Percentiles rank a stretch among this genome's conserved stretches.
Conservation (phyloP, 2,797 vertebrate genomes). For the Pseudochirops cupreus region DNA sequence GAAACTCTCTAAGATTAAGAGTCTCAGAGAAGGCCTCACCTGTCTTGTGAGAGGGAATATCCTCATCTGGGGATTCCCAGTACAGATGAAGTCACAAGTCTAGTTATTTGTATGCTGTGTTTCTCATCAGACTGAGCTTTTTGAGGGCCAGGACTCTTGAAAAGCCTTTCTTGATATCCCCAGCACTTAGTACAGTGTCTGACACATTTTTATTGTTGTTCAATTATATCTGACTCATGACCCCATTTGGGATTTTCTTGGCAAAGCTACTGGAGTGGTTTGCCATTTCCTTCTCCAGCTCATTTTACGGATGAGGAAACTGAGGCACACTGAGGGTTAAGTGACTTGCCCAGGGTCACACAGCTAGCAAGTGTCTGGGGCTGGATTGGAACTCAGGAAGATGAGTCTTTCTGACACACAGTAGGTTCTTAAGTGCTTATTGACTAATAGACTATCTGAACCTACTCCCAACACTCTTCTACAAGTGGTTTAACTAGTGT, state of each 20-base stretch:
- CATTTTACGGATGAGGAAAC: not conserved
- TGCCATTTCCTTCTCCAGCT: not conserved
- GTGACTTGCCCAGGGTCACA: not conserved
- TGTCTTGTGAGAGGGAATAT: not conserved
- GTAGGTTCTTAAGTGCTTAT: not conserved
- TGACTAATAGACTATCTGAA: not conserved
- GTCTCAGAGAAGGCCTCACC: not conserved
- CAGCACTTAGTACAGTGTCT: not conserved
- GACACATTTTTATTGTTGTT: no score
- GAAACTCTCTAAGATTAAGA: not conserved
- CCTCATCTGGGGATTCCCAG: constrained; percentile 15
- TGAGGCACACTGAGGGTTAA: not conserved
- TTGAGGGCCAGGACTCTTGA: not conserved
- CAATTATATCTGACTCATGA: not conserved
- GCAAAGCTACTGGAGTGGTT: not conserved
- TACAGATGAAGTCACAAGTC: not conserved
- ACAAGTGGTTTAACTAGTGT: not conserved
- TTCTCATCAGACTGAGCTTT: no score
- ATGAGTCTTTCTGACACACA: not conserved
- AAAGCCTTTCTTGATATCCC: not conserved
- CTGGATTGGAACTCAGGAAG: not conserved
- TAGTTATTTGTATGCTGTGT: not conserved
- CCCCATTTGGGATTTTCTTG: not conserved
- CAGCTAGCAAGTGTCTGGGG: not conserved
- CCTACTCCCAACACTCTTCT: not conserved